Percentiles rank a stretch among this genome's conserved stretches.
Conservation (phyloP, 2,113 vertebrate species). For the Mola mola region DNA sequence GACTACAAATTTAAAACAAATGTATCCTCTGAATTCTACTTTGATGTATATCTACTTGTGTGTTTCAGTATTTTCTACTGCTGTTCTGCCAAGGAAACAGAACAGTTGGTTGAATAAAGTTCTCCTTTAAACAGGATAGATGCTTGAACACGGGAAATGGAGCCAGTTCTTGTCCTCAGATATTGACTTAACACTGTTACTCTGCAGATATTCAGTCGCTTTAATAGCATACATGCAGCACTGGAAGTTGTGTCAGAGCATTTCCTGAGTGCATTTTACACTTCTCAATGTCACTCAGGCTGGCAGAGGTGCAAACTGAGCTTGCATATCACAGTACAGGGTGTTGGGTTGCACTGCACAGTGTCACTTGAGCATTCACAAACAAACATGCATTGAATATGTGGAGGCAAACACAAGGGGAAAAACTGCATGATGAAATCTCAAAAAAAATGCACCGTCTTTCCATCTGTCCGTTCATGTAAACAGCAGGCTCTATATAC, state of each 20-base stretch:
- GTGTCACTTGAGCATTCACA: conserved; percentile 67
- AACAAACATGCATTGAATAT: conserved; percentile 68
- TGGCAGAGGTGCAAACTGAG: conserved; percentile 66
- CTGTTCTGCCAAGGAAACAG: too few relatives aligned
- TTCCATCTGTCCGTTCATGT: conserved; percentile 14
- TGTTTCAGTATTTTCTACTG: too few relatives aligned
- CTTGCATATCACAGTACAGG: conserved; percentile 52
- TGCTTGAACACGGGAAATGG: too few relatives aligned
- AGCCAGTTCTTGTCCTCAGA: conserved; percentile 2
- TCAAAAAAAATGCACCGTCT: conserved; percentile 15
- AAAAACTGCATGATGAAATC: conserved; percentile 30
- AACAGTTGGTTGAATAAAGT: too few relatives aligned
- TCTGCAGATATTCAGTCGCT: neutral
- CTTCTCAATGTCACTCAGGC: conserved; percentile 34
- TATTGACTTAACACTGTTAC: neutral
- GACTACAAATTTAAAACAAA: too few relatives aligned
- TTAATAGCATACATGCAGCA: neutral
- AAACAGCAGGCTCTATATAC: conserved; percentile 10
- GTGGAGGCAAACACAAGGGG: conserved; percentile 36
- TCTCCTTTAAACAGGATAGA: too few relatives aligned
- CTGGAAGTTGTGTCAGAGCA: conserved; percentile 19
- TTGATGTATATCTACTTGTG: too few relatives aligned
- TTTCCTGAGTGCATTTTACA: conserved; percentile 40
- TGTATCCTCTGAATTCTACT: too few relatives aligned
- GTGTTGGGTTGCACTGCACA: conserved; percentile 59